These are phyloP conservation scores for Campylomormyrus tamandua DNA, from an alignment of 2,113 vertebrate genomes.

Conservation along the genomic window DNA sequence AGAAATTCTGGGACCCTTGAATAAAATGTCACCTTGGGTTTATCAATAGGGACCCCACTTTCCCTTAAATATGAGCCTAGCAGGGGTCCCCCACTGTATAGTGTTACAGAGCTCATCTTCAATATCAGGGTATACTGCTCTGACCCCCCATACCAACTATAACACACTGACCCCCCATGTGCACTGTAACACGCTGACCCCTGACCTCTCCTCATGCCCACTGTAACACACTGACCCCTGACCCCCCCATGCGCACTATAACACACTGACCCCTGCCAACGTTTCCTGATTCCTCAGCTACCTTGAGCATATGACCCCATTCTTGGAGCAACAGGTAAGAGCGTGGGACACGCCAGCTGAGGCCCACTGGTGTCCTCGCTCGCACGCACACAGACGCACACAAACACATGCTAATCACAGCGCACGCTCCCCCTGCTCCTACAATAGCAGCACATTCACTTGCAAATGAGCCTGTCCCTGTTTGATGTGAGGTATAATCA, in stretches of 20 bases:
- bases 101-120: background rate
- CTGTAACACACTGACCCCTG: background rate
- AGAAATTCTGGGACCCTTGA: background rate
- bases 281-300: background rate
- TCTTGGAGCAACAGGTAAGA: conserved; percentile 52
- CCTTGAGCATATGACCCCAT: conserved; percentile 28
- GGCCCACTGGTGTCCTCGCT: conserved; percentile 57
- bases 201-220: background rate
- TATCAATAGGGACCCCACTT: background rate
- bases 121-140: background rate
- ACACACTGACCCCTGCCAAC: background rate
- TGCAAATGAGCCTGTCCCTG: conserved; percentile 71
- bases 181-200: background rate
- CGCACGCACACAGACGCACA: conserved; percentile 54
- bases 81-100: background rate
- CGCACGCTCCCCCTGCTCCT: conserved; percentile 53
- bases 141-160: background rate
- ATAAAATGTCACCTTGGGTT: background rate
- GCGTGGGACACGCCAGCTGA: conserved; percentile 65
- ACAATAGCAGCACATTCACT: conserved; percentile 64
- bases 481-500: conserved; percentile 74
- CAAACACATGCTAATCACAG: conserved; percentile 72
- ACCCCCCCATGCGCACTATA: background rate
- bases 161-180: background rate
- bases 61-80: background rate